Evolutionary conservation across 1,140 invertebrate genomes (phyloP).

Genomic region (Cotesia glomerata): DNA sequence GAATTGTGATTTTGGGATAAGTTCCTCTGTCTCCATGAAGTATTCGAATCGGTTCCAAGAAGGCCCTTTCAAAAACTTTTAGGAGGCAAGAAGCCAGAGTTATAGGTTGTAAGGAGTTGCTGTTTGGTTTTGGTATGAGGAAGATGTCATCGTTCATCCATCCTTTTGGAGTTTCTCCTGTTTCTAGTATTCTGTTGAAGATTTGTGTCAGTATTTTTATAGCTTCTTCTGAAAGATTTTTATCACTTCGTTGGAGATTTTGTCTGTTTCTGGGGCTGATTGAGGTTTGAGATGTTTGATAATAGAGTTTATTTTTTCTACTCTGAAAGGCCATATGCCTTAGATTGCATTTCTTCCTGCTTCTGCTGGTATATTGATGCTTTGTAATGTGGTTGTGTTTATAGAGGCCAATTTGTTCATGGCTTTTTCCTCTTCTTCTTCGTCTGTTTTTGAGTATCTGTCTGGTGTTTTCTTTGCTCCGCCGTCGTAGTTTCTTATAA

Average conservation of each 20-base stretch:
- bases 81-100: constrained; percentile 22
- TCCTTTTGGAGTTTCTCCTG: constrained; percentile 6
- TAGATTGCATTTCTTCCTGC: not conserved
- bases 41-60: constrained; percentile 34
- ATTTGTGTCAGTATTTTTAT: constrained; percentile 19
- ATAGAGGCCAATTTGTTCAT: not conserved
- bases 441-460: not conserved
- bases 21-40: constrained; percentile 22
- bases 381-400: not conserved
- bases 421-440: not conserved
- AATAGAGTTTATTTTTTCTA: not conserved
- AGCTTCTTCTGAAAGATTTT: constrained; percentile 10
- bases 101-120: constrained; percentile 31
- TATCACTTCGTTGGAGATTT: constrained; percentile 28
- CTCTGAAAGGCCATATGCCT: constrained; percentile 6
- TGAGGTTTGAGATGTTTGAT: constrained; percentile 13
- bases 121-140: constrained; percentile 26
- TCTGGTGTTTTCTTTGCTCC: not conserved
- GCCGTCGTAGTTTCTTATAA: not conserved
- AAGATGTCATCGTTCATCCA: constrained; percentile 28
- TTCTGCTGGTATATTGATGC: not conserved
- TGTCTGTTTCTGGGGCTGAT: constrained; percentile 32
- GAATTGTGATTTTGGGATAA: too few relatives aligned
- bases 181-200: constrained; percentile 29
- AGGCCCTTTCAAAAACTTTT: constrained; percentile 34